Conservation (phyloP, 2,797 vertebrate species). For the Avahi laniger region DNA sequence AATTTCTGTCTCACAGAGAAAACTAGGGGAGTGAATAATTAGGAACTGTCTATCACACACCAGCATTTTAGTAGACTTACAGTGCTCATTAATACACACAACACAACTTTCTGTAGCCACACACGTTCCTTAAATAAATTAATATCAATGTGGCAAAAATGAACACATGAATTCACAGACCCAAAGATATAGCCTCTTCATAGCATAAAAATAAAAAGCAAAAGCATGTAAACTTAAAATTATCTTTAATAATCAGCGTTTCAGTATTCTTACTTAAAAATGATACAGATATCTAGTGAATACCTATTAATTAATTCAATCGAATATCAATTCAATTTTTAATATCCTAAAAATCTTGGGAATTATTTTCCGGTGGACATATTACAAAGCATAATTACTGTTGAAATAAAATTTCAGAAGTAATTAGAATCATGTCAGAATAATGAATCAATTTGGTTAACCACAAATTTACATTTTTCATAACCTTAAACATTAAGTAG, state of each 20-base stretch:
- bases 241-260: background rate
- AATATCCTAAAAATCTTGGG: background rate
- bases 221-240: background rate
- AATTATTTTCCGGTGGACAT: background rate
- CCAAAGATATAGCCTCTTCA: background rate
- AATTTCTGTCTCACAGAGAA: slow-evolving; percentile 1
- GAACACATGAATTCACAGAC: background rate
- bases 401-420: background rate
- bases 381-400: background rate
- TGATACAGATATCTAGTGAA: background rate
- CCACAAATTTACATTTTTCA: background rate
- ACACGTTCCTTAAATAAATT: background rate
- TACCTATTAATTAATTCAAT: slow-evolving; percentile 6
- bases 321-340: background rate
- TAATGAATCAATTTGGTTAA: background rate
- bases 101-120: background rate
- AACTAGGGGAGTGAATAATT: background rate
- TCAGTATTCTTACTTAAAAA: background rate
- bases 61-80: background rate
- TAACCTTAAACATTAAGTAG: background rate
- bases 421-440: background rate
- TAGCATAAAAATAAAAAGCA: slow-evolving; percentile 11
- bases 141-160: slow-evolving; percentile 10
- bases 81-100: background rate
- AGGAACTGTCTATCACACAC: background rate